Evolutionary conservation across 2,113 vertebrate genomes (phyloP).

Genomic region (Puffinus mauretanicus): DNA sequence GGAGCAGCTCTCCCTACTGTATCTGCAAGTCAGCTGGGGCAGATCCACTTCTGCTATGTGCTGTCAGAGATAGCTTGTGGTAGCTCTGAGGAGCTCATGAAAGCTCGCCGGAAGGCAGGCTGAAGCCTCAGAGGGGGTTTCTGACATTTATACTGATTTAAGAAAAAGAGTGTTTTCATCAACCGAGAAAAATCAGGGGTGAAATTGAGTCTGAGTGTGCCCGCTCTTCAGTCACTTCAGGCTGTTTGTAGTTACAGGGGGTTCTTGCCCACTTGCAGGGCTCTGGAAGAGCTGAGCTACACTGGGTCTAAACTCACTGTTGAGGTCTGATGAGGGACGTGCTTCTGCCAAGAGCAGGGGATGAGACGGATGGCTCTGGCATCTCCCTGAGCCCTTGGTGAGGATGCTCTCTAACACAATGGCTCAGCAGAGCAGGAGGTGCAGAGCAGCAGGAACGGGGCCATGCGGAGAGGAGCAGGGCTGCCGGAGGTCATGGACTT

Average conservation of each 20-base stretch:
- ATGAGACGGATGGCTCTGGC: not conserved
- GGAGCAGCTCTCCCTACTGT: not conserved
- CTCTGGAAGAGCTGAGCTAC: not conserved
- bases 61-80: not conserved
- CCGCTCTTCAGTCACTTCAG: too few relatives aligned
- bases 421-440: not conserved
- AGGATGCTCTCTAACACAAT: not conserved
- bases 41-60: not conserved
- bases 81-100: not conserved
- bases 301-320: not conserved
- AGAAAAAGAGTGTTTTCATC: not conserved
- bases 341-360: not conserved
- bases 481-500: not conserved
- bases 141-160: not conserved
- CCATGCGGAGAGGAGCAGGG: accelerated
- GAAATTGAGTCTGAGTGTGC: not conserved
- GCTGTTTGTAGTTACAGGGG: not conserved
- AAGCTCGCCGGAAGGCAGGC: not conserved
- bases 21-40: not conserved
- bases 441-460: not conserved
- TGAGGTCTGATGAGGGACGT: accelerated
- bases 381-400: not conserved
- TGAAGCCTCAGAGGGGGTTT: not conserved
- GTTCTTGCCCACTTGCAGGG: not conserved
- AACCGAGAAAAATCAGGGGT: not conserved